Conservation (phyloP, 1,140 invertebrate species). For the Mactra quadrangularis region DNA sequence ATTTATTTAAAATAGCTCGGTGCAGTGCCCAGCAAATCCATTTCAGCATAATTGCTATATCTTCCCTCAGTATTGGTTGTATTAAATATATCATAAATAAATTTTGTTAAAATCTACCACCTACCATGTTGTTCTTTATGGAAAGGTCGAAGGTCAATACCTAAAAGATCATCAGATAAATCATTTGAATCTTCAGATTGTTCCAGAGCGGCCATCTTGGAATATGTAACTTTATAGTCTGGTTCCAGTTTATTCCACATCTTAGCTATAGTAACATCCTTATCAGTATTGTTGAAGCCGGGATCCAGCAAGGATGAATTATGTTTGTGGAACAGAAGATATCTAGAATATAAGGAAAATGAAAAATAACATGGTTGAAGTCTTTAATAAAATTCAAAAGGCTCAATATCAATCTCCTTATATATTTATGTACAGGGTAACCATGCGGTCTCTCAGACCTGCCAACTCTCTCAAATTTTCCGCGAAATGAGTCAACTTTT, state of each 20-base stretch:
- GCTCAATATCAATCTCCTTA: background rate
- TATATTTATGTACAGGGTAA: background rate
- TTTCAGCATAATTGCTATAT: background rate
- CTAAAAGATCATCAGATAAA: constrained; percentile 31
- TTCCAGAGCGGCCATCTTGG: constrained; percentile 24
- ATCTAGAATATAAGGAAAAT: constrained; percentile 23
- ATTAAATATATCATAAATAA: too few species aligned
- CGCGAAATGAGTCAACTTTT: too few species aligned
- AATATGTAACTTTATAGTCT: constrained; percentile 29
- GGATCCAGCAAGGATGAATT: constrained; percentile 9
- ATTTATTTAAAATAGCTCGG: too few species aligned
- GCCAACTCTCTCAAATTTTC: too few species aligned
- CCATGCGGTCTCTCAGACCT: background rate
- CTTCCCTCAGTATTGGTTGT: background rate
- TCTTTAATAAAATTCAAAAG: background rate
- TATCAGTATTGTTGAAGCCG: background rate
- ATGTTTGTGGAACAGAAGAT: constrained; percentile 42
- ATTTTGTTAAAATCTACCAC: too few species aligned
- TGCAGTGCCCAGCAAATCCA: background rate
- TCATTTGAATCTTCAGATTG: constrained; percentile 6
- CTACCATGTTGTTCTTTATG: constrained; percentile 15
- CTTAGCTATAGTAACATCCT: constrained; percentile 2
- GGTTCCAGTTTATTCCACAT: constrained; percentile 42
- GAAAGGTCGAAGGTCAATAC: constrained; percentile 44
- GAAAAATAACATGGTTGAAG: too few species aligned